Base-by-base conservation (phyloP, 2,797 vertebrate species). In the Acrossocheilus fasciatus region DNA sequence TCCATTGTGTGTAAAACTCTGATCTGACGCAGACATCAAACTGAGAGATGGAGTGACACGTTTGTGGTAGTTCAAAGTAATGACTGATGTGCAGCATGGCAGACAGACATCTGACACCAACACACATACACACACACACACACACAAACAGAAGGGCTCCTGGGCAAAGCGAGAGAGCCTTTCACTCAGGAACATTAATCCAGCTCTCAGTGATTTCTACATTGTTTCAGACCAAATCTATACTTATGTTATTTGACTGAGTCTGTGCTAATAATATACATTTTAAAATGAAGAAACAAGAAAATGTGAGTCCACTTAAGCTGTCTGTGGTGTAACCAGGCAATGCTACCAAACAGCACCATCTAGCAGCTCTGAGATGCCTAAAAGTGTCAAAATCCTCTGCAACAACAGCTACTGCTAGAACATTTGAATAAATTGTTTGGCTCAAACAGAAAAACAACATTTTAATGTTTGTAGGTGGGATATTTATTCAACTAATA, bases 1-100 rank as follows among this genome's bases (percentile, higher is more conserved):
- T 94, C 91, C 91, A 95, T 95, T 94, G 95, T 94, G 93, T 95
- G 94, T 95, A 95, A 95, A 94, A 95, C 94, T 93, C 92, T 92
- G 91, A 90, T 88, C 90, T 94, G 94, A 95, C 94, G 94, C 91
- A 92, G 91, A 94, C 93, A 93, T 92, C 93, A 92, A 90, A 76
- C 94, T 92, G 93, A 90, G 94, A 92, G 92, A 89, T 88, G 90
- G 93, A 94, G 93, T 95, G 95, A 95, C 94, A 94, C 85, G 72
- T 93, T 91, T 90, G 88, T 95, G 94, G 93, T 92, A 93, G 93
- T 95, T 96, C 94, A 96, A 95, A 96, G 94, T 91, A 91, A 92
- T 93, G 94, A 94, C 94, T 92, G 91, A 94, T 93, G 92, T 93
- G 94, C 94, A 93, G 92, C 93, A 94, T 93, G 93, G 91, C 93